These are phyloP conservation scores for Calyptomena viridis DNA, from an alignment of 2,113 vertebrate genomes.

Conservation along the genomic window DNA sequence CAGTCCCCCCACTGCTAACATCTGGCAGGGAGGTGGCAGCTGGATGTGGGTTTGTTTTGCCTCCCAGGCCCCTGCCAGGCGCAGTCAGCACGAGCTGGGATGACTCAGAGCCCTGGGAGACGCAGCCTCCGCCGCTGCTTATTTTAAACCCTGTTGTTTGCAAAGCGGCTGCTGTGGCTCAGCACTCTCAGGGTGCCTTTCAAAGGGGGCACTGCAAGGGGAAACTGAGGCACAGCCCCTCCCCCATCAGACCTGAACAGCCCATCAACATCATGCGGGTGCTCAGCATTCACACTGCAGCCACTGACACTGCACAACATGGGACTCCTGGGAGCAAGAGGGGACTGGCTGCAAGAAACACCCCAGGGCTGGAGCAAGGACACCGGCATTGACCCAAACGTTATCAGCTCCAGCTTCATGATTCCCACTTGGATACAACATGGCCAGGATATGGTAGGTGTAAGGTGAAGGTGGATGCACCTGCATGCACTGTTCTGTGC, in stretches of 20 bases:
- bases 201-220: background rate
- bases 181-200: fast-evolving
- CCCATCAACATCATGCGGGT: fast-evolving
- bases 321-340: fast-evolving
- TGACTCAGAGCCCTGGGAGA: constrained; percentile 33
- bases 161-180: background rate
- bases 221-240: background rate
- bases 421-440: background rate
- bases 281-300: background rate
- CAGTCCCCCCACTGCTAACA: background rate
- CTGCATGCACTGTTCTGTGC: fast-evolving
- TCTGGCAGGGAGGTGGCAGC: background rate
- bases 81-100: background rate
- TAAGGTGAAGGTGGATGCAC: background rate
- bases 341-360: background rate
- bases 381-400: fast-evolving
- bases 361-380: background rate
- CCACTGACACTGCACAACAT: background rate
- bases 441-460: fast-evolving
- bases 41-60: constrained; percentile 4
- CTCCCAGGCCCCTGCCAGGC: background rate
- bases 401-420: fast-evolving
- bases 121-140: background rate
- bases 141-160: background rate
- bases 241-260: fast-evolving